Base-by-base conservation (phyloP, 2,888 invertebrate genomes). In the Tachina grossa region DNA sequence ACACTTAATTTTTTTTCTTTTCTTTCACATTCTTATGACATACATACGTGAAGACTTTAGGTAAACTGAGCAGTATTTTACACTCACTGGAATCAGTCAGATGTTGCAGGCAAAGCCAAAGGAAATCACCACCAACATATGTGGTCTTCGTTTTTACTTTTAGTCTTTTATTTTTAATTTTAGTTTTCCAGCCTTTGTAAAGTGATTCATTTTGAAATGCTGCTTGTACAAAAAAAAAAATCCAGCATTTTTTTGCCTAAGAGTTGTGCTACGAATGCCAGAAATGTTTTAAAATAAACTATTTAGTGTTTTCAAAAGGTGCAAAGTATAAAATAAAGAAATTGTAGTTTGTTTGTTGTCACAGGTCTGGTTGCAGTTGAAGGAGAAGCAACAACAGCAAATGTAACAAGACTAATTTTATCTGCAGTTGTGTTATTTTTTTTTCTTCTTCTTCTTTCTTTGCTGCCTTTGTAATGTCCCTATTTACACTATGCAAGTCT, bases 191-290 rank as follows among this genome's bases (percentile, higher is more conserved):
- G 57, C 31, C 49, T 39, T 74, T 80, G 66, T 80, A 76, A 84
- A 76, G 84, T 84, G 84, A 84, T 84, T 84, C 84, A 81, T 77
- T 74, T 80, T 74, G 43, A 81, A 74, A 74, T 81, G 59, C 19
- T 63, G 13, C 39, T 41, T 77, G 19, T 16, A 75, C n/a, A 45
- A 53, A 45, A 68, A 68, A 75, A 31, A 31, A 31, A 31, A 31
- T 72, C 45, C 45, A 43, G 43, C 9, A 10, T 74, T 11, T 68
- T 61, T 43, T 53, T 39, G 55, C 74, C 19, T 39, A 19, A 47
- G 49, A 59, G 11, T 57, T 75, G 47, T 63, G 16, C 11, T 6
- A 10, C 19, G 45, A 59, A 59, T 13, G 61, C 61, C 39, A 39
- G 49, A 61, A 78, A 53, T 81, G 61, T 80, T 79, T 84, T 76